Conservation (phyloP, 2,797 vertebrate genomes). For the Calcarius lapponicus region DNA sequence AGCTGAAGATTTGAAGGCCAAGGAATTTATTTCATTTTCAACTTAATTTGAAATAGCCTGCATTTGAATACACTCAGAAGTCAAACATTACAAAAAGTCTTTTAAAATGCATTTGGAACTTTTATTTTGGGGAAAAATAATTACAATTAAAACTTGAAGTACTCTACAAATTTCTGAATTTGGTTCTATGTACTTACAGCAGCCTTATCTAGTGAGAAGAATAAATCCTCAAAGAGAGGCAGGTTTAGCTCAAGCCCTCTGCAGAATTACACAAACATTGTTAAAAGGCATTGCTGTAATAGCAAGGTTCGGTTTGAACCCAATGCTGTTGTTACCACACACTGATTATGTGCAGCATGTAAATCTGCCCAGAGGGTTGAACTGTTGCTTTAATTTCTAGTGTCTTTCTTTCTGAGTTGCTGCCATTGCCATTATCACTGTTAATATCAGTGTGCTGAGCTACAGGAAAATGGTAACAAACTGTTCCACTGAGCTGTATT, state of each 20-base stretch:
- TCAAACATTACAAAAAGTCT: not conserved
- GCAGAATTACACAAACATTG: not conserved
- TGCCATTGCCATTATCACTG: not conserved
- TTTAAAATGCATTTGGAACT: not conserved
- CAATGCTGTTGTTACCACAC: not conserved
- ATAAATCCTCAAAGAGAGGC: not conserved
- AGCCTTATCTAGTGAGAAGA: not conserved
- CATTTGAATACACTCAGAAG: not conserved
- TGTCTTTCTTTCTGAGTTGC: not conserved
- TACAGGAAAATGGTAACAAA: not conserved
- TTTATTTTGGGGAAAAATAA: not conserved
- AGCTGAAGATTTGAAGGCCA: not conserved
- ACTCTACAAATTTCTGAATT: not conserved
- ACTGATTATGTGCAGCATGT: not conserved
- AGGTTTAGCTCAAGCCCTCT: not conserved
- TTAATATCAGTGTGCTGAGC: not conserved
- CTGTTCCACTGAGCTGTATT: not conserved
- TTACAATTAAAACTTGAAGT: not conserved
- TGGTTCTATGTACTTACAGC: fast-evolving
- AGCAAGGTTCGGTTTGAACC: not conserved
- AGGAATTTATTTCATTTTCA: not conserved
- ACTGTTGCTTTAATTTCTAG: not conserved
- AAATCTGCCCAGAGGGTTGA: not conserved
- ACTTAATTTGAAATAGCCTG: not conserved
- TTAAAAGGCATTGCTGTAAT: not conserved